Conservation (phyloP, 2,113 vertebrate species). For the Coreoperca whiteheadi region DNA sequence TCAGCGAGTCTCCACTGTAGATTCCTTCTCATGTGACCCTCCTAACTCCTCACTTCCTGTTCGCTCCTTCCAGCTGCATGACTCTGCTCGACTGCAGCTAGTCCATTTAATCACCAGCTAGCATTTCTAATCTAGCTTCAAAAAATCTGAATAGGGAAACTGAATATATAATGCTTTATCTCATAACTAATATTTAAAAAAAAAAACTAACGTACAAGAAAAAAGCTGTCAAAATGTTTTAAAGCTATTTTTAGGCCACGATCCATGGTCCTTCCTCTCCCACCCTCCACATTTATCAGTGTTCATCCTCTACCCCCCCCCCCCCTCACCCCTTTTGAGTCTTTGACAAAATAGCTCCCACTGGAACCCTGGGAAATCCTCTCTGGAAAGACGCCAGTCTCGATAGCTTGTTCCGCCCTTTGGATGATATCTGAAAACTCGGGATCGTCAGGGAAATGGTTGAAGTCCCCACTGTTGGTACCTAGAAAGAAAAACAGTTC, state of each 20-base stretch:
- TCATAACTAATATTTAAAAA: not conserved
- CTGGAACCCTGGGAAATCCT: slow-evolving; percentile 97
- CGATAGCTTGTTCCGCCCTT: slow-evolving; percentile 92
- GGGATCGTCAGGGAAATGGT: slow-evolving; percentile 91
- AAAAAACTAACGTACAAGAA: not conserved
- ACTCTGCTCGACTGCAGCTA: not conserved
- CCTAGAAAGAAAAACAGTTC: slow-evolving; percentile 49
- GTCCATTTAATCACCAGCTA: not conserved
- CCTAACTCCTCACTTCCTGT: not conserved
- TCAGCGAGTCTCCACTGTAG: not conserved
- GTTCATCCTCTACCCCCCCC: not conserved
- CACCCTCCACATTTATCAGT: not conserved
- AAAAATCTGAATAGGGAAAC: not conserved
- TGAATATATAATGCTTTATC: not conserved
- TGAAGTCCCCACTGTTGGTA: slow-evolving; percentile 86
- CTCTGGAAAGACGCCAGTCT: slow-evolving; percentile 91
- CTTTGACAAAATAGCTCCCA: slow-evolving; percentile 98
- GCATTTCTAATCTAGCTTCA: not conserved
- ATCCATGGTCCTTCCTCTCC: not conserved
- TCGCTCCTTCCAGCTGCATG: not conserved
- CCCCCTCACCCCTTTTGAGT: slow-evolving; percentile 91
- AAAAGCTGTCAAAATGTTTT: not conserved
- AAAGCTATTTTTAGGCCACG: not conserved
- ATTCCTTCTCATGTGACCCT: not conserved
- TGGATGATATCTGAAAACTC: slow-evolving; percentile 92